These are phyloP conservation scores for Percina caprodes DNA, from an alignment of 2,113 vertebrate species.

Conservation along the genomic window DNA sequence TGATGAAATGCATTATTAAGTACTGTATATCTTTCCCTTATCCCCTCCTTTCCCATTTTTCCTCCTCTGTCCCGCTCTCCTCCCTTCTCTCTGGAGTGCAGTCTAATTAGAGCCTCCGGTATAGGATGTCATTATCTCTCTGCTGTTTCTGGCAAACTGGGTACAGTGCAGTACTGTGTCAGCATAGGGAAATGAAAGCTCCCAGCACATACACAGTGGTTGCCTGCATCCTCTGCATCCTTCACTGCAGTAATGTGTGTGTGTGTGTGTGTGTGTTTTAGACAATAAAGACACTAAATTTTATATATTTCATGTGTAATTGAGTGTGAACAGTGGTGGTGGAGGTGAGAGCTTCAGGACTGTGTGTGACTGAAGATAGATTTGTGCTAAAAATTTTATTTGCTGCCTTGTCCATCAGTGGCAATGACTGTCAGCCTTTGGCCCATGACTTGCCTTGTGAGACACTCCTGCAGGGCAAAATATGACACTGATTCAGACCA, in stretches of 20 bases:
- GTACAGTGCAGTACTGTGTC: conserved; percentile 70
- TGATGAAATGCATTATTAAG: conserved; percentile 68
- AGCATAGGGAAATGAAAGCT: conserved; percentile 66
- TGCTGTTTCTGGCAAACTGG: conserved; percentile 73
- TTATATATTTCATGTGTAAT: conserved; percentile 32
- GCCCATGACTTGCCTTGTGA: conserved; percentile 42
- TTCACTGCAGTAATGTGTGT: conserved; percentile 33
- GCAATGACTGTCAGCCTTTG: conserved; percentile 52
- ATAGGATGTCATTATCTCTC: conserved; percentile 78
- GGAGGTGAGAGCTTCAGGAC: conserved; percentile 25
- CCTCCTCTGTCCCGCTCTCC: conserved; percentile 26
- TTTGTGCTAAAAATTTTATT: conserved; percentile 58
- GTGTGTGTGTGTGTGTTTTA: conserved; percentile 15
- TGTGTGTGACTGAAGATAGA: conserved; percentile 48
- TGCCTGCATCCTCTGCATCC: conserved; percentile 11
- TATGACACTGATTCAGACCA: conserved; percentile 53
- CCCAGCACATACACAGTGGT: conserved; percentile 16
- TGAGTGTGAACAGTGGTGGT: conserved; percentile 7
- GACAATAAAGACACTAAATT: conserved; percentile 22
- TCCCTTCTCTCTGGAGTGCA: conserved; percentile 65
- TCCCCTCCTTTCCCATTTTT: conserved; percentile 34
- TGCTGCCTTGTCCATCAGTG: conserved; percentile 60
- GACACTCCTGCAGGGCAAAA: conserved; percentile 43
- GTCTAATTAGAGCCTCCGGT: conserved; percentile 80
- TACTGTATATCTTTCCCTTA: conserved; percentile 37